Conservation (phyloP, 1,140 invertebrate species). For the Chymomyza costata region DNA sequence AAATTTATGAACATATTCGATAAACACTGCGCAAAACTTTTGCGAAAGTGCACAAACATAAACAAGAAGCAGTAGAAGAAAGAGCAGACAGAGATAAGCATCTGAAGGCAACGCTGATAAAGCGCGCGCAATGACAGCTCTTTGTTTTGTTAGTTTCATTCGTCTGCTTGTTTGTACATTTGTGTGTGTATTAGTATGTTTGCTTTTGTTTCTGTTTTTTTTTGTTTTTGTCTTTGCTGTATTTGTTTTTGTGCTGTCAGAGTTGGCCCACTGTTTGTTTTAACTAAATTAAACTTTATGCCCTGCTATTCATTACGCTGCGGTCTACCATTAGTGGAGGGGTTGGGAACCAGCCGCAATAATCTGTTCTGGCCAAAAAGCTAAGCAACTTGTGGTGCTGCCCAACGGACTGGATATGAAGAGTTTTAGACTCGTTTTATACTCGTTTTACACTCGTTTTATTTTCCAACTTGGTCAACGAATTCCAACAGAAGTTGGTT, state of each 20-base stretch:
- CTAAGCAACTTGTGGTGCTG: conserved; percentile 43
- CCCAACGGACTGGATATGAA: conserved; percentile 47
- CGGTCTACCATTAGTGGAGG: conserved; percentile 38
- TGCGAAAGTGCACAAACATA: conserved; percentile 21
- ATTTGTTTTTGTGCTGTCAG: no score
- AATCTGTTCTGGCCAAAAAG: conserved; percentile 29
- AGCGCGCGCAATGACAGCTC: no score
- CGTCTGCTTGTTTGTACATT: conserved; percentile 3
- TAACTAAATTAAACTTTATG: conserved; percentile 63
- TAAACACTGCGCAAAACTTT: conserved; percentile 21
- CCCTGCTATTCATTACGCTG: conserved; percentile 44
- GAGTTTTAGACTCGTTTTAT: conserved; percentile 38
- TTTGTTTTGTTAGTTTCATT: not conserved
- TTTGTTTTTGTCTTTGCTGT: not conserved
- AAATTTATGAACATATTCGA: conserved; percentile 46
- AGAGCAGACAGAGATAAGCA: conserved; percentile 19
- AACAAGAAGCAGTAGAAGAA: conserved; percentile 11
- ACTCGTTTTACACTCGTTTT: conserved; percentile 34
- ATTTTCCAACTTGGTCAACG: conserved; percentile 3
- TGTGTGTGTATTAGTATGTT: conserved; percentile 28
- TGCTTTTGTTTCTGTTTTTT: conserved; percentile 15
- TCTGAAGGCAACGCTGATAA: conserved; percentile 14
- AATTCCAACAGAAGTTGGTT: conserved; percentile 23
- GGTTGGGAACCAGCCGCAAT: conserved; percentile 58
- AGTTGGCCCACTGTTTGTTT: conserved; percentile 20